These are phyloP conservation scores for Hypolimnas misippus DNA, from an alignment of 2,888 invertebrate genomes.

Conservation along the genomic window DNA sequence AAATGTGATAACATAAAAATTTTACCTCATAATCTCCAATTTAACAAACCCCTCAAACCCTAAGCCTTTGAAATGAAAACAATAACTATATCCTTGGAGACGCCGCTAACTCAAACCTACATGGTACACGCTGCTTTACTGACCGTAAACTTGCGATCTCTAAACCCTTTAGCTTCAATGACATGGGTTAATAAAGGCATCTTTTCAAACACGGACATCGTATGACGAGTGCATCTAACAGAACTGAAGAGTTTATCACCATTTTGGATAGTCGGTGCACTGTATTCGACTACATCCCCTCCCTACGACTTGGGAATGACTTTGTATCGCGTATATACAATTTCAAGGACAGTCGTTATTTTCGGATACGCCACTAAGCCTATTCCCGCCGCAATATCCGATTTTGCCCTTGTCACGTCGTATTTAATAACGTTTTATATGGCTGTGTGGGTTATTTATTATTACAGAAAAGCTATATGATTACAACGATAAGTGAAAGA, in stretches of 20 bases:
- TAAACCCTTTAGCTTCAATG: conserved; percentile 59
- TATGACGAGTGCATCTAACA: conserved; percentile 59
- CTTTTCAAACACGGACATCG: conserved; percentile 52
- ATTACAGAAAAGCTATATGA: conserved; percentile 50
- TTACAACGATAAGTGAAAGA: not conserved
- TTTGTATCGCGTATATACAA: conserved; percentile 54
- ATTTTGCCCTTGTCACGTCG: conserved; percentile 57
- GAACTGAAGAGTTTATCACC: conserved; percentile 64
- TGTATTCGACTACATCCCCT: conserved; percentile 59
- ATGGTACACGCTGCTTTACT: conserved; percentile 62
- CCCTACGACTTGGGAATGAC: conserved; percentile 45
- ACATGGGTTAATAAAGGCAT: conserved; percentile 50
- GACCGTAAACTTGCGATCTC: conserved; percentile 55
- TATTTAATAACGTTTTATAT: conserved; percentile 62
- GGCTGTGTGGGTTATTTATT: conserved; percentile 54
- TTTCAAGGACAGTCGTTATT: conserved; percentile 50
- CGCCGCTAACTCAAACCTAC: conserved; percentile 56
- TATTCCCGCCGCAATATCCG: conserved; percentile 50
- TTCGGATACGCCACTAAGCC: conserved; percentile 56
- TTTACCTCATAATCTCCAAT: not conserved
- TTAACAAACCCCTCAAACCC: not conserved
- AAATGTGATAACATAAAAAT: not conserved
- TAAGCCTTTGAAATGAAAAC: conserved; percentile 42
- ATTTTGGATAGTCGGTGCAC: conserved; percentile 61
- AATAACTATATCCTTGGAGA: conserved; percentile 53